Conservation (phyloP, 2,797 vertebrate genomes). For the Lepus townsendii region DNA sequence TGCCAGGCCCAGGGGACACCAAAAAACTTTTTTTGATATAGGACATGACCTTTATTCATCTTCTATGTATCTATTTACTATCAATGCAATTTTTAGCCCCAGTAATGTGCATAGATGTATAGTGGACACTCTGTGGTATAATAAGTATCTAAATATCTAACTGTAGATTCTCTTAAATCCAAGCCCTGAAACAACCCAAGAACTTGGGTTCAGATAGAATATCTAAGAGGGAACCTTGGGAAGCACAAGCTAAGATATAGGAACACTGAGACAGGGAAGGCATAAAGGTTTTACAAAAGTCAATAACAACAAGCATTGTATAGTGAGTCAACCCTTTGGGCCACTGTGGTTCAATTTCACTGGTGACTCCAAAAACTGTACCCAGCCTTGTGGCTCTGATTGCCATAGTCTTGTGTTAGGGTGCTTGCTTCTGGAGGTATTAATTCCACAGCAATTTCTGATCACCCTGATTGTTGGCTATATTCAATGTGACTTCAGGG, state of each 20-base stretch:
- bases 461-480: neutral
- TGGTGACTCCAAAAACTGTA: neutral
- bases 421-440: neutral
- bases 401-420: neutral
- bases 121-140: neutral
- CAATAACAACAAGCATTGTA: neutral
- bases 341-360: neutral
- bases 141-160: constrained; percentile 16
- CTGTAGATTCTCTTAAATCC: neutral
- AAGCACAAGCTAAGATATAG: neutral
- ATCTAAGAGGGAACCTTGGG: neutral
- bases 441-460: neutral
- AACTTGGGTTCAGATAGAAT: neutral
- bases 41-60: neutral
- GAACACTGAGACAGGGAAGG: neutral
- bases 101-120: neutral
- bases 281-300: neutral
- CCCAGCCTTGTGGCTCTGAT: neutral
- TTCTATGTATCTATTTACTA: neutral
- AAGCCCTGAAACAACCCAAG: neutral
- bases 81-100: neutral
- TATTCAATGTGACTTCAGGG: neutral
- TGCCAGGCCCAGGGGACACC: neutral
- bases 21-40: neutral
- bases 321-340: neutral